Evolutionary conservation across 2,888 invertebrate genomes (phyloP).

Genomic region (Caenorhabditis panamensis): DNA sequence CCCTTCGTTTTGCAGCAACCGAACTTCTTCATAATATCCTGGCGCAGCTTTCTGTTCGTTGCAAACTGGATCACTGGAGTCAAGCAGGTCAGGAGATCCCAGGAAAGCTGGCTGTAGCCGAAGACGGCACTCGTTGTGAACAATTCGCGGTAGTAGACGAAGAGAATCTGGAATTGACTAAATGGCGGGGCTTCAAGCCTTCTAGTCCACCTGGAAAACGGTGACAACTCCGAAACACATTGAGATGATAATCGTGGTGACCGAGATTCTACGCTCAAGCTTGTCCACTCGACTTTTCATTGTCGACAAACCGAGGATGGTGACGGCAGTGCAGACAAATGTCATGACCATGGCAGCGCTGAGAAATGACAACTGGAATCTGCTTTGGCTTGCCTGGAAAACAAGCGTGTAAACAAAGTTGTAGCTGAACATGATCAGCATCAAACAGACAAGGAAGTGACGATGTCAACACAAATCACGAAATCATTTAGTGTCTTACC

Average conservation of each 20-base stretch:
- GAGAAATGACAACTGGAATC: conserved; percentile 20
- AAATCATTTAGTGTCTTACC: conserved; percentile 15
- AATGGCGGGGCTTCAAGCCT: too few species aligned
- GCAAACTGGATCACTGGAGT: too few species aligned
- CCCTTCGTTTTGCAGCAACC: too few species aligned
- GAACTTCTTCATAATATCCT: too few species aligned
- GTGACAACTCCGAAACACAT: conserved; percentile 10
- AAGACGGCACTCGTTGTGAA: conserved; percentile 30
- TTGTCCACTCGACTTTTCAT: background rate
- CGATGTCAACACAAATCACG: too few species aligned
- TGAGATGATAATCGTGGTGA: conserved; percentile 12
- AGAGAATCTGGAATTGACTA: conserved; percentile 20
- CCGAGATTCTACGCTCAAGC: background rate
- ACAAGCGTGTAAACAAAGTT: too few species aligned
- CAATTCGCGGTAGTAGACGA: background rate
- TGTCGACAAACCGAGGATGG: background rate
- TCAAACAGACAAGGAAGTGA: background rate
- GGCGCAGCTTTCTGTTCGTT: too few species aligned
- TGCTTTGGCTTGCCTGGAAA: conserved; percentile 23
- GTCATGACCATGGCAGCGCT: conserved; percentile 5
- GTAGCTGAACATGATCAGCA: too few species aligned
- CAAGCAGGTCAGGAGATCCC: conserved; percentile 21
- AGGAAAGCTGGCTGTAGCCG: conserved; percentile 16
- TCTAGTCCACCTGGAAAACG: conserved; percentile 13
- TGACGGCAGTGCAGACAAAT: conserved; percentile 14